Evolutionary conservation across 2,113 vertebrate genomes (phyloP).

Genomic region (Azemiops feae): DNA sequence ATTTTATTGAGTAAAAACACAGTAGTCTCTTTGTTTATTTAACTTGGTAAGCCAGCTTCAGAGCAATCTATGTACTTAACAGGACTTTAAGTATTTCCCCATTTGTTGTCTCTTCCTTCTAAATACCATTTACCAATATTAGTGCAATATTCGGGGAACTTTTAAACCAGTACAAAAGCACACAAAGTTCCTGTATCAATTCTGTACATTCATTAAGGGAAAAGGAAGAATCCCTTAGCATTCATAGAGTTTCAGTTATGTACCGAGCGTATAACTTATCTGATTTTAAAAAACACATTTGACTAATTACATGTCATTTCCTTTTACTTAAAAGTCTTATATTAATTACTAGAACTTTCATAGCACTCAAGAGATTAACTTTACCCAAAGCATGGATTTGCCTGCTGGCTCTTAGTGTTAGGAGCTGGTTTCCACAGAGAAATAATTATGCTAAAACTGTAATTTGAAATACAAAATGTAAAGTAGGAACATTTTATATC

Average conservation of each 20-base stretch:
- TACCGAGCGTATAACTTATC: not conserved
- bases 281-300: not conserved
- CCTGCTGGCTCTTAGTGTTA: not conserved
- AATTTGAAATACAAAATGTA: not conserved
- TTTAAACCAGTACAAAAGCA: not conserved
- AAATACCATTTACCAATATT: not conserved
- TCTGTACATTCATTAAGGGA: not conserved
- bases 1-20: conserved; percentile 70
- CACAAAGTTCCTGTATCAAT: not conserved
- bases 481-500: not conserved
- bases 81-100: not conserved
- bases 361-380: not conserved
- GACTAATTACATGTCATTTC: not conserved
- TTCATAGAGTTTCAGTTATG: not conserved
- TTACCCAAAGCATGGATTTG: not conserved
- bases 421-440: not conserved
- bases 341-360: not conserved
- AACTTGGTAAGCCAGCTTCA: not conserved
- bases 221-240: not conserved
- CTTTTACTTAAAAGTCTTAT: not conserved
- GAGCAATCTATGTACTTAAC: not conserved
- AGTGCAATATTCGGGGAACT: not conserved
- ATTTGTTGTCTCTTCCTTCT: not conserved
- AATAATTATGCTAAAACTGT: not conserved
- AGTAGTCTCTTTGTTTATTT: not conserved